Evolutionary conservation across 2,888 invertebrate species (phyloP), one percentile per base, ranked within the genome.

Genomic region (Torymus aiolomorphi): DNA sequence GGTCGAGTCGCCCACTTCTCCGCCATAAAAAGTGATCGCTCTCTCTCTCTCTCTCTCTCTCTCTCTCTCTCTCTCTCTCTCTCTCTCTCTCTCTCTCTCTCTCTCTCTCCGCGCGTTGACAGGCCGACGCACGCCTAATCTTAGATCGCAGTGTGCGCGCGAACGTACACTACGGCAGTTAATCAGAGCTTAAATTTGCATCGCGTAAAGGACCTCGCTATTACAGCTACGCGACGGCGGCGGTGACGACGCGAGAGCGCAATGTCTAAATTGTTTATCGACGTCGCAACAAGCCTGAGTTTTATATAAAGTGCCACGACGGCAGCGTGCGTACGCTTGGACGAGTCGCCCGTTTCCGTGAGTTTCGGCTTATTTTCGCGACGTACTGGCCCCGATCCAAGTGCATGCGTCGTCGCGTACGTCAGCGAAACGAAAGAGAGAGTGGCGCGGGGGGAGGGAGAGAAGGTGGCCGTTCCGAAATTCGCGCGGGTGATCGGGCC

Each of bases 231-330:
- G 5, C 0, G n/a, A n/a, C n/a, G n/a, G n/a, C n/a, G n/a, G 2
- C 18, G 31, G 16, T 8, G 42, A 42, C 42, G 42, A 42, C 42
- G 8, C 5, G 42, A 42, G 24, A 24, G n/a, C 75, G 70, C 52
- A n/a, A 67, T 42, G 66, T 76, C 76, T 67, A 76, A 80, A 80
- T 76, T 80, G 80, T 80, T 80, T 80, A 80, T 80, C 67, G 76
- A 65, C 75, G 66, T 62, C 54, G 77, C 56, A 56, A 59, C 65
- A 59, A 63, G 70, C 54, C 5, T 31, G 42, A 54, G 69, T 78
- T 67, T 72, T 72, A 66, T 78, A 78, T 78, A 72, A 65, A 77
- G 57, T 57, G 69, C 54, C 42, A 42, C 42, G 42, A 8, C 8
- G 42, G 42, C 42, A 42, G 67, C 42, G 49, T 62, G 56, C 14